Base-by-base conservation (phyloP, 2,113 vertebrate species). In the Albula goreensis region DNA sequence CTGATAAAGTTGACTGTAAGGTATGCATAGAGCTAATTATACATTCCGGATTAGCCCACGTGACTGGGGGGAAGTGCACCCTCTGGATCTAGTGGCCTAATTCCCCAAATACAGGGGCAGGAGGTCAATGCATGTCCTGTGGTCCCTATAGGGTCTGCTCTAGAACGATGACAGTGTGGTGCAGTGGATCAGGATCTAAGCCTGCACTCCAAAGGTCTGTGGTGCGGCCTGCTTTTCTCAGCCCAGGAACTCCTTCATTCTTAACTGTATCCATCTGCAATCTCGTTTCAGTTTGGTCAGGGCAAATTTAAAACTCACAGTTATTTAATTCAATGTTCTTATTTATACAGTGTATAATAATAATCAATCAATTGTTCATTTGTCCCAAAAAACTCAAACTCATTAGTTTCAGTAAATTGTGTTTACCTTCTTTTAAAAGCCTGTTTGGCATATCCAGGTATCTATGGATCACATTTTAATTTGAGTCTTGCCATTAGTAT, bases 1-100 rank as follows among this genome's bases (percentile, higher is more conserved):
- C 50, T 70, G 66, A 74, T 84, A 13, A 77, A 84, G 22, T 77
- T 84, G 66, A 77, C 22, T 50, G 63, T 84, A 66, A 19, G 6
- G 60, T 84, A 50, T 77, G 66, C 25, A 25, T 84, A 50, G 63
- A 52, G 50, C 83, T 77, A 77, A 77, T 77, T 22, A n/a, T 51
- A n/a, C 63, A 25, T 25, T 25, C 63, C 12, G 66, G 66, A 77
- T 77, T 77, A 84, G 63, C 63, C 53, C 22, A 74, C 50, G 49
- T 50, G 66, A 70, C 70, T 50, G 49, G 74, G 70, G 31, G 50
- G 17, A 56, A 84, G 60, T 82, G 81, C n/a, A 31, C 51, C 31
- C 60, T 22, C 60, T 48, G 66, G 83, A 50, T 50, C 63, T 13
- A 22, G 9, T 25, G 60, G 11, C 83, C 49, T 48, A 66, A 70